A percentile compares a stretch with the other conserved stretches of the same genome.
These are phyloP conservation scores for Bubalus kerabau DNA, from an alignment of 2,113 vertebrate genomes.

Conservation along the genomic window DNA sequence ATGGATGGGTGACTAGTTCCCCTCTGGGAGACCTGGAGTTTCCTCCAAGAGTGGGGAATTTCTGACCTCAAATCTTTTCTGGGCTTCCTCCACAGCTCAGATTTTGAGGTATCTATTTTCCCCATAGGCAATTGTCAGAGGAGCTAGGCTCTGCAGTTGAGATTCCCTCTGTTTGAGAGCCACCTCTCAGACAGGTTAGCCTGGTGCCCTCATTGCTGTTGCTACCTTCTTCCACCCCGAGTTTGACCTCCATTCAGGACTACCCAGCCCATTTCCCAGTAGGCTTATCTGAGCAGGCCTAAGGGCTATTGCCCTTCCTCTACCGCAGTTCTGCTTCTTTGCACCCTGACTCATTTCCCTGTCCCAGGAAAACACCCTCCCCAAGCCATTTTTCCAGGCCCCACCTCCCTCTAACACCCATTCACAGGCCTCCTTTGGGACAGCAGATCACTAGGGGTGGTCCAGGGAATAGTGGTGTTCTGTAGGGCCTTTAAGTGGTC, in stretches of 20 bases:
- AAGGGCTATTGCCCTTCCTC: not conserved
- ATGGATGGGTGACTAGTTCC: not conserved
- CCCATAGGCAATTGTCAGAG: not conserved
- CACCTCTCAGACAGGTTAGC: not conserved
- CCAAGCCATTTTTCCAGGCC: not conserved
- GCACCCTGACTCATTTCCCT: not conserved
- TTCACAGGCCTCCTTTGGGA: not conserved
- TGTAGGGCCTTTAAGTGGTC: not conserved
- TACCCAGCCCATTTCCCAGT: not conserved
- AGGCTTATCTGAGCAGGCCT: not conserved
- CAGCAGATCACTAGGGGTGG: not conserved
- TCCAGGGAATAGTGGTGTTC: slow-evolving; percentile 20
- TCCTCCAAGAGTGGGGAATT: not conserved
- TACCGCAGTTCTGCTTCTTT: not conserved
- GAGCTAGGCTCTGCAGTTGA: not conserved
- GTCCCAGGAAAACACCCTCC: not conserved
- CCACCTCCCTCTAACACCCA: not conserved
- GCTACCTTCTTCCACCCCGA: not conserved
- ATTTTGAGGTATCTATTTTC: not conserved
- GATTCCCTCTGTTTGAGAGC: not conserved
- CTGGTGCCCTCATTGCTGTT: not conserved
- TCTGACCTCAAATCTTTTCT: not conserved
- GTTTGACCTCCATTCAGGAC: not conserved
- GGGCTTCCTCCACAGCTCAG: not conserved
- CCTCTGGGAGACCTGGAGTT: not conserved